Base-by-base conservation (phyloP, 2,113 vertebrate species). In the Siphamia tubifer region DNA sequence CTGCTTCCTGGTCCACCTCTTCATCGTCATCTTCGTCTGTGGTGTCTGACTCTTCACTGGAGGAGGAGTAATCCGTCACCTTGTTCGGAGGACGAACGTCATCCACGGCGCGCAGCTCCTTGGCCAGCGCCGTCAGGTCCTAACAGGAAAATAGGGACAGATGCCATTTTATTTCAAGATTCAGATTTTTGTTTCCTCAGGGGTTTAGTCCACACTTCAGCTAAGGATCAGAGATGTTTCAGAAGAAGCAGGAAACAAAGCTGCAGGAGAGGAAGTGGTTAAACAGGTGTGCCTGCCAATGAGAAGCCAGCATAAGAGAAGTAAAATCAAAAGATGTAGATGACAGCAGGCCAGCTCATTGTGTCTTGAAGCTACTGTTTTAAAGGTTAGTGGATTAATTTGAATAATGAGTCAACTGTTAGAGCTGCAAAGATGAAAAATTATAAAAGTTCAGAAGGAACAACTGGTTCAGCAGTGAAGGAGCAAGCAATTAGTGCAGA, bases 11-110 rank as follows among this genome's bases (percentile, higher is more conserved):
- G 36, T 99, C 98, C 23, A 95, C 94, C 7, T 99, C 98, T 13
- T 99, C 98, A 0, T 99, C 98, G 0, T 99, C 98, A 19, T 99
- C 98, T 45, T 99, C 98, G 6, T 99, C 98, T 0, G 96, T 99
- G 0, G 98, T 98, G 63, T 96, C 97, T 0, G 97, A 99, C 23
- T 99, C 98, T 17, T 99, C 98, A 31, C 98, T 99, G 52, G 98
- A 99, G 11, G 98, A 99, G 0, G 97, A 99, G 73, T 99, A 99
- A 74, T 99, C 98, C 0, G 97, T 98, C 64, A 98, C 97, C 87
- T 99, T 99, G 82, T 98, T 96, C 0, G 94, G 94, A 0, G 96
- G 97, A 15, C 96, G 92, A 23, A 97, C 94, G 7, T 99, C 98
- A 12, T 99, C 98, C 48, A 96, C 96, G 0, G 98, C 98, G 30